Evolutionary conservation across 2,113 vertebrate genomes (phyloP).

Genomic region (Trematocara marginatum): DNA sequence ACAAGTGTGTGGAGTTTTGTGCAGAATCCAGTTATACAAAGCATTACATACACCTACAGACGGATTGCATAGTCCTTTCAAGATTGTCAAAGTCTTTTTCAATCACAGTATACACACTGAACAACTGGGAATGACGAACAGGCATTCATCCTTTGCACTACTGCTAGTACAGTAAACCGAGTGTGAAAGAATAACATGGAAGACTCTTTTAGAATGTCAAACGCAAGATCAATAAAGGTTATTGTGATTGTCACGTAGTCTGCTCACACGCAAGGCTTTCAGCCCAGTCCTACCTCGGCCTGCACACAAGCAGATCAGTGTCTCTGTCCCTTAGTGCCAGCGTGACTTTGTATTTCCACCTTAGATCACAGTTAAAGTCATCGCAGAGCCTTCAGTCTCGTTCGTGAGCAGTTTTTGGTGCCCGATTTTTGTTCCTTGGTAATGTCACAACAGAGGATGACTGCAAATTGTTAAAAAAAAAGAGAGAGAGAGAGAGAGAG

Average conservation of each 20-base stretch:
- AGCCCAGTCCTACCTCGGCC: not conserved
- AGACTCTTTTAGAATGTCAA: constrained; percentile 59
- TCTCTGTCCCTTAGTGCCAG: not conserved
- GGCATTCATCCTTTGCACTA: constrained; percentile 38
- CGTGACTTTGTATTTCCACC: constrained; percentile 19
- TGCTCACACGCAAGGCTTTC: constrained; percentile 1
- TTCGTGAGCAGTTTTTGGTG: not conserved
- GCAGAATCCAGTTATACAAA: constrained; percentile 48
- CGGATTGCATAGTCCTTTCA: constrained; percentile 70
- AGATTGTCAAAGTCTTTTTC: constrained; percentile 73
- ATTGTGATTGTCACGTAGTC: constrained; percentile 68
- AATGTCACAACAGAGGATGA: constrained; percentile 26
- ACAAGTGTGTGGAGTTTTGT: constrained; percentile 40
- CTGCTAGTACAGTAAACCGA: constrained; percentile 40
- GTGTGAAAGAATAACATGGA: constrained; percentile 64
- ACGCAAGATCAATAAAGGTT: constrained; percentile 31
- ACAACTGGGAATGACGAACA: constrained; percentile 29
- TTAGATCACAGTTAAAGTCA: constrained; percentile 33
- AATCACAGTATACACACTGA: constrained; percentile 66
- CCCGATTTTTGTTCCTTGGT: constrained; percentile 49
- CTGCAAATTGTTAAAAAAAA: not conserved
- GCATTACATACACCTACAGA: constrained; percentile 13
- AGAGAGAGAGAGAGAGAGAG: rapidly evolving
- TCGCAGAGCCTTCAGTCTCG: constrained; percentile 1
- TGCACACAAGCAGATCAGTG: not conserved